A percentile compares a stretch with the other conserved stretches of the same genome.
Conservation (phyloP, 2,797 vertebrate species). For the Onychomys arenicola region DNA sequence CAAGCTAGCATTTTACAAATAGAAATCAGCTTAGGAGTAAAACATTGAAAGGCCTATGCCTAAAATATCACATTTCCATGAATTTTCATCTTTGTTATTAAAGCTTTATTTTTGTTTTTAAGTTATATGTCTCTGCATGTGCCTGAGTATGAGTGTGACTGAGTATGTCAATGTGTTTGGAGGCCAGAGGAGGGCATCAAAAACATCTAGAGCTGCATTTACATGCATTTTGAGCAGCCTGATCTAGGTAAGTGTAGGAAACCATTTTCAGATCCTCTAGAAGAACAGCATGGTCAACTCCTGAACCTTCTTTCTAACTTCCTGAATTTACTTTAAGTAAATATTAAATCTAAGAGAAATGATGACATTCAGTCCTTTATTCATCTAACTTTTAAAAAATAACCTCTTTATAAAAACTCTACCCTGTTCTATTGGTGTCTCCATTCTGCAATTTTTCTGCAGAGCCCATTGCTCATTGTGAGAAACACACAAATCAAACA, state of each 20-base stretch:
- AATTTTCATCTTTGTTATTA: neutral
- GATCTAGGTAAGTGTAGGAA: neutral
- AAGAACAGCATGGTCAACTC: neutral
- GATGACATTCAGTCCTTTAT: neutral
- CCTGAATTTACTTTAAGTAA: neutral
- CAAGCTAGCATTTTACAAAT: neutral
- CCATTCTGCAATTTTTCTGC: neutral
- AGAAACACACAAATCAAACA: neutral
- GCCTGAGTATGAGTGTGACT: too few species aligned
- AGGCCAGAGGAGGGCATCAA: neutral
- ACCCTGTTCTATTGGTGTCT: neutral
- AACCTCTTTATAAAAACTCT: neutral
- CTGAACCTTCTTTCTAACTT: neutral
- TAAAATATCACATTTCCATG: neutral
- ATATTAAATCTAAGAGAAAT: neutral
- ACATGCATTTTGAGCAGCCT: too few species aligned
- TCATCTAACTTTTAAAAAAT: neutral
- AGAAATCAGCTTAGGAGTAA: neutral
- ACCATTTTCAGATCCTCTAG: neutral
- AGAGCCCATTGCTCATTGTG: neutral
- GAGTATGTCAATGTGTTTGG: neutral
- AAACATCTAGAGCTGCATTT: too few species aligned
- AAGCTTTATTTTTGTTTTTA: neutral
- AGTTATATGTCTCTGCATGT: neutral
- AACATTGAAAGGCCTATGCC: neutral